These are phyloP conservation scores for Neodiprion fabricii DNA, from an alignment of 1,140 invertebrate species.

Conservation along the genomic window DNA sequence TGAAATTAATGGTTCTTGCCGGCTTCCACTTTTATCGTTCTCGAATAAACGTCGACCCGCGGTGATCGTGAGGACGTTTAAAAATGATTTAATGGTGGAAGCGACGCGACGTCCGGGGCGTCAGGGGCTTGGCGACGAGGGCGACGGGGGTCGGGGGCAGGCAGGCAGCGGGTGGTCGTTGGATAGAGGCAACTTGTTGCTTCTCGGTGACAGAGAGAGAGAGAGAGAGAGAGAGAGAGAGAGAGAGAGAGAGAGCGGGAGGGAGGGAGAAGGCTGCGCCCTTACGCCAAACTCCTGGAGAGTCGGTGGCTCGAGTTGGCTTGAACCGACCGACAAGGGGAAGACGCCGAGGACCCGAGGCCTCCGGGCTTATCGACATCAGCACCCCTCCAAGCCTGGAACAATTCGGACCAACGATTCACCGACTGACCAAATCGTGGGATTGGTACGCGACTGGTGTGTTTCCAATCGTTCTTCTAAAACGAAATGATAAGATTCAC, in stretches of 20 bases:
- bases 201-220: slow-evolving; percentile 16
- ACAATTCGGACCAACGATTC: no score
- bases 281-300: slow-evolving; percentile 6
- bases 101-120: background rate
- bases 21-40: slow-evolving; percentile 33
- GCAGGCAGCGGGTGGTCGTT: slow-evolving; percentile 25
- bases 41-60: slow-evolving; percentile 40
- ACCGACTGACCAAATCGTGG: no score
- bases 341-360: no score
- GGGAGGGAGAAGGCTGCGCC: background rate
- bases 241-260: slow-evolving; percentile 9
- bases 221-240: slow-evolving; percentile 23
- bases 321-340: no score
- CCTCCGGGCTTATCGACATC: background rate
- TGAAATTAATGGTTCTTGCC: slow-evolving; percentile 15
- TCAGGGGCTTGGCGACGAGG: background rate
- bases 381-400: background rate
- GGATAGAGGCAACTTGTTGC: slow-evolving; percentile 48
- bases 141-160: background rate
- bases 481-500: no score
- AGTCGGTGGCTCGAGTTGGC: background rate
- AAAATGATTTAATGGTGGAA: slow-evolving; percentile 46
- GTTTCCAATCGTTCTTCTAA: no score
- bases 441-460: no score
- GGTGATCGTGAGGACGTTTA: slow-evolving; percentile 43